Evolutionary conservation across 2,797 vertebrate species (phyloP).

Genomic region (Pantherophis vulpinus): DNA sequence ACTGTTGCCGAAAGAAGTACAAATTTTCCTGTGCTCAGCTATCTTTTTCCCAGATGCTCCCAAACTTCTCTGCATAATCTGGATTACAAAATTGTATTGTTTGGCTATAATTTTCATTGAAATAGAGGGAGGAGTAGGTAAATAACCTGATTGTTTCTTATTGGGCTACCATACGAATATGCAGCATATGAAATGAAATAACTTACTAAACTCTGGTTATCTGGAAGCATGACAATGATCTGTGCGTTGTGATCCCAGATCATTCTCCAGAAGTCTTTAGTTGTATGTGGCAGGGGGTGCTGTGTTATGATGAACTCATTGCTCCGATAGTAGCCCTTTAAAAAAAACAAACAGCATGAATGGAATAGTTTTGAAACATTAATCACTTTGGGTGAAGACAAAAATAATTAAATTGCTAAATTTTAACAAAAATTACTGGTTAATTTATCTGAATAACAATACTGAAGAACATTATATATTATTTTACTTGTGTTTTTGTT

Average conservation of each 20-base stretch:
- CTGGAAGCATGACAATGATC: slow-evolving; percentile 98
- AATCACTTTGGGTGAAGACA: slow-evolving; percentile 37
- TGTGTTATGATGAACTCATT: slow-evolving; percentile 99
- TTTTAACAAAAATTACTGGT: slow-evolving; percentile 53
- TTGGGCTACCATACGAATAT: not conserved
- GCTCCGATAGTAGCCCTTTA: slow-evolving; percentile 96
- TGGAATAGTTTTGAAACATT: slow-evolving; percentile 32
- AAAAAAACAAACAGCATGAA: slow-evolving; percentile 44
- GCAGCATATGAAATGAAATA: accelerated
- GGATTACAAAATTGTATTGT: not conserved
- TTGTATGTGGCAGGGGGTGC: slow-evolving; percentile 97
- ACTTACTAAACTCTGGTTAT: slow-evolving; percentile 95
- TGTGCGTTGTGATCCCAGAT: slow-evolving; percentile 99
- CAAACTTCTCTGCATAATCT: not conserved
- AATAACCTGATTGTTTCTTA: not conserved
- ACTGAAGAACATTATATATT: slow-evolving; percentile 41
- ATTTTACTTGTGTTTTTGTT: not conserved
- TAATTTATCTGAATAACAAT: slow-evolving; percentile 63
- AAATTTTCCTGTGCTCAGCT: not conserved
- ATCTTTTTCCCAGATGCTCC: too few species aligned
- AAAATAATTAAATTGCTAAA: slow-evolving; percentile 19
- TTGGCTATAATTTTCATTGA: not conserved
- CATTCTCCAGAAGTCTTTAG: slow-evolving; percentile 99
- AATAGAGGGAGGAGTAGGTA: not conserved
- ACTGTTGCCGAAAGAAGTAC: not conserved